A percentile compares a stretch with the other conserved stretches of the same genome.
Evolutionary conservation across 2,797 vertebrate genomes (phyloP).

Genomic region (Epinephelus malabaricus): DNA sequence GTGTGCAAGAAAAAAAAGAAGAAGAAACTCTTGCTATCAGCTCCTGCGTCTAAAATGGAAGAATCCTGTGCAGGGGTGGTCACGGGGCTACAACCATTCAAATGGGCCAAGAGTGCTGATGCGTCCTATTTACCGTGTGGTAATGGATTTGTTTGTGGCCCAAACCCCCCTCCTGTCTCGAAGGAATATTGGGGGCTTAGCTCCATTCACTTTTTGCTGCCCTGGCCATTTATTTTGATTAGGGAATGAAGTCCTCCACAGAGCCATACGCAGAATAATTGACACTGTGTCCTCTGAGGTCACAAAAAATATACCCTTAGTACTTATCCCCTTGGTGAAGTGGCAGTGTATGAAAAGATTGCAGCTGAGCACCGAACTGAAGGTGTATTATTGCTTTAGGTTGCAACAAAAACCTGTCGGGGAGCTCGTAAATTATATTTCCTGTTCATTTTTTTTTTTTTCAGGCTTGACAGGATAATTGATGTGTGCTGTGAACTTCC

Average conservation of each 20-base stretch:
- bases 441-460: conserved; percentile 33
- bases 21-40: conserved; percentile 61
- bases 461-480: conserved; percentile 81
- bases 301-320: conserved; percentile 77
- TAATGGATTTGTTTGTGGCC: conserved; percentile 88
- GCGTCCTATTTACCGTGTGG: conserved; percentile 76
- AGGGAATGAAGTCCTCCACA: conserved; percentile 86
- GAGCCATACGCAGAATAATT: conserved; percentile 83
- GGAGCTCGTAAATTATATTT: conserved; percentile 80
- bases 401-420: conserved; percentile 79
- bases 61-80: conserved; percentile 68
- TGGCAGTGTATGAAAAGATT: conserved; percentile 77
- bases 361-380: conserved; percentile 66
- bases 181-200: conserved; percentile 81
- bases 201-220: conserved; percentile 86
- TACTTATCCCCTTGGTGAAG: conserved; percentile 72
- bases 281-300: conserved; percentile 85
- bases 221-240: conserved; percentile 89
- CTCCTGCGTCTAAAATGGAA: conserved; percentile 67
- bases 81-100: conserved; percentile 77
- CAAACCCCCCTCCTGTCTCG: conserved; percentile 63
- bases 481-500: conserved; percentile 76
- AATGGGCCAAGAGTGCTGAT: conserved; percentile 84
- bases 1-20: conserved; percentile 17
- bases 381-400: conserved; percentile 79